Percentiles rank a stretch among this genome's conserved stretches.
Evolutionary conservation across 2,888 invertebrate genomes (phyloP).

Genomic region (Acanthoscelides obtectus): DNA sequence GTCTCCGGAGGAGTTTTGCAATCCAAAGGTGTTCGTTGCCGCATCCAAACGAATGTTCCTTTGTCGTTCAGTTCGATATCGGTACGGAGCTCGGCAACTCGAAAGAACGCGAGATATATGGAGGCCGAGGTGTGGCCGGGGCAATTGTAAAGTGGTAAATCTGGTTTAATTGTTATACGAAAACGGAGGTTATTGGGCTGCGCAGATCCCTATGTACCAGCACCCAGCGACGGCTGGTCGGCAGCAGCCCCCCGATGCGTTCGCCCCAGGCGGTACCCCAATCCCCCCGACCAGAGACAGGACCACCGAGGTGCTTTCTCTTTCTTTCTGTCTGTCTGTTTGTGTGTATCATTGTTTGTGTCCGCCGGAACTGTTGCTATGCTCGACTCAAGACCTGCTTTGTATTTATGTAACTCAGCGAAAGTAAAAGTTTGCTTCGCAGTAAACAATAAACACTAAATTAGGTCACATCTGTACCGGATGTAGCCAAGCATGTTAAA

Average conservation of each 20-base stretch:
- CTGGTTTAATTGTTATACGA: slow-evolving; percentile 8
- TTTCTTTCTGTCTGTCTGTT: background rate
- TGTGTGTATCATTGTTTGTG: background rate
- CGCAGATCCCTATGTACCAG: slow-evolving; percentile 60
- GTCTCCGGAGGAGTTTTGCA: no score
- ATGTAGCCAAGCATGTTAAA: no score
- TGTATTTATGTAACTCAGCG: no score
- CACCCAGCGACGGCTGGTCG: slow-evolving; percentile 54
- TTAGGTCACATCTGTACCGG: no score
- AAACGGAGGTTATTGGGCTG: slow-evolving; percentile 45
- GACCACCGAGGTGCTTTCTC: slow-evolving; percentile 48
- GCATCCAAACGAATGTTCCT: no score
- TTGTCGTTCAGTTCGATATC: no score
- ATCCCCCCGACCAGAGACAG: slow-evolving; percentile 48
- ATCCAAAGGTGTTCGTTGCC: no score
- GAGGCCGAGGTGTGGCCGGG: background rate
- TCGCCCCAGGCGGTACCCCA: slow-evolving; percentile 48
- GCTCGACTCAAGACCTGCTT: background rate
- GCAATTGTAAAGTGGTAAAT: background rate
- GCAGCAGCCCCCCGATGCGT: slow-evolving; percentile 40
- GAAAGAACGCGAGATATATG: background rate
- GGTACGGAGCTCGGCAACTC: background rate
- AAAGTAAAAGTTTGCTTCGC: no score
- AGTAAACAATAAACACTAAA: no score
- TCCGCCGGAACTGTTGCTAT: background rate